phyloP scores from a whole-genome alignment of 1,140 invertebrate genomes.

The Drosophila dunni region DNA sequence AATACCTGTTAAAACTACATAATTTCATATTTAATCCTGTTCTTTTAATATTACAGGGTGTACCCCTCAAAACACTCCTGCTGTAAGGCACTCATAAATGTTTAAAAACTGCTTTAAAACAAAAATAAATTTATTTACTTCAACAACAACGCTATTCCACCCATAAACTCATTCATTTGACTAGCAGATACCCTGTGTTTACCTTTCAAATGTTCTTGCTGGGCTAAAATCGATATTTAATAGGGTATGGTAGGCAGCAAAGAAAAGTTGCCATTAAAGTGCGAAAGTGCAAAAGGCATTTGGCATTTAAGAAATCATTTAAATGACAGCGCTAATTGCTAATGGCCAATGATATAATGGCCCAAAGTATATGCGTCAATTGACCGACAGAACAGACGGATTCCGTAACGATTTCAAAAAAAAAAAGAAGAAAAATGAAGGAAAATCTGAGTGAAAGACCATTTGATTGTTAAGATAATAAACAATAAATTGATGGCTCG shows the following conservation, averaged over 20 bases:
- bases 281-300: constrained; percentile 1
- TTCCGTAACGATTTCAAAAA: constrained; percentile 6
- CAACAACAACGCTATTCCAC: too few relatives aligned
- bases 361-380: constrained; percentile 33
- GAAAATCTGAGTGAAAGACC: constrained; percentile 15
- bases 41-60: too few relatives aligned
- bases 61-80: too few relatives aligned
- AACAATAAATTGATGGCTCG: constrained; percentile 26
- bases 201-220: not conserved
- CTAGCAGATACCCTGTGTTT: too few relatives aligned
- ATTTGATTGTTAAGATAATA: constrained; percentile 37
- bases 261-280: constrained; percentile 15
- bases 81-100: too few relatives aligned
- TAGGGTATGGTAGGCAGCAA: constrained; percentile 2
- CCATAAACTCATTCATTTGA: too few relatives aligned
- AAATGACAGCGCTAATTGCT: constrained; percentile 69
- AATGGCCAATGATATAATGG: constrained; percentile 33
- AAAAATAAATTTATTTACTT: too few relatives aligned
- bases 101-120: too few relatives aligned
- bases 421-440: not conserved
- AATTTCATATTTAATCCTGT: too few relatives aligned
- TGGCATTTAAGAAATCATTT: constrained; percentile 51
- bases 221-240: not conserved
- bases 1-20: too few relatives aligned
- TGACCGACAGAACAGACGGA: constrained; percentile 19